Conservation (phyloP, 1,140 invertebrate species). For the Brachionus sp. region DNA sequence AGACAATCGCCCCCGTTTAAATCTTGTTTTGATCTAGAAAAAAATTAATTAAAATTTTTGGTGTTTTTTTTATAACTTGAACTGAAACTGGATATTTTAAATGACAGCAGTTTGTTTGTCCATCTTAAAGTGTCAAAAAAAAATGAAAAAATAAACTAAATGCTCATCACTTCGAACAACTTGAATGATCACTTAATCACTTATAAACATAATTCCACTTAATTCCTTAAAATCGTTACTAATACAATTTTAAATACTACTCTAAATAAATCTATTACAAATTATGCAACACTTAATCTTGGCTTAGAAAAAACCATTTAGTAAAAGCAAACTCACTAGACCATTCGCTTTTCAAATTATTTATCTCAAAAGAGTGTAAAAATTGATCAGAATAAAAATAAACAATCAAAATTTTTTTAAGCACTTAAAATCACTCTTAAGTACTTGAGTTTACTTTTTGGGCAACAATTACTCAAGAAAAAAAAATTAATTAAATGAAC, state of each 20-base stretch:
- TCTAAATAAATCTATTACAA: background rate
- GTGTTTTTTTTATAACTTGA: background rate
- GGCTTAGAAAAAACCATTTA: background rate
- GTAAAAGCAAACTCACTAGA: background rate
- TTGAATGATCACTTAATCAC: slow-evolving; percentile 8
- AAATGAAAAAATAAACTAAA: background rate
- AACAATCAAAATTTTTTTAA: background rate
- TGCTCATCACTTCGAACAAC: background rate
- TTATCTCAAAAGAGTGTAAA: background rate
- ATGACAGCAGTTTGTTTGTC: background rate
- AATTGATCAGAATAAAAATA: background rate
- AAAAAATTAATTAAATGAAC: background rate
- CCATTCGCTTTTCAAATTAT: background rate
- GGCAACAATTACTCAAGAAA: background rate
- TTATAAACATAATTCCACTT: slow-evolving; percentile 5
- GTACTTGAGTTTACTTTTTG: background rate
- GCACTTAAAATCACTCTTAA: background rate
- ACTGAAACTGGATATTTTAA: background rate
- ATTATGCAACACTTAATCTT: slow-evolving; percentile 3
- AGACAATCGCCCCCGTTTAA: background rate
- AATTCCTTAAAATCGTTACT: background rate
- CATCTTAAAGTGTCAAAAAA: background rate
- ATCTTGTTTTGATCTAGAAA: slow-evolving; percentile 3
- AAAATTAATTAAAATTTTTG: background rate
- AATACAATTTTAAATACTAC: slow-evolving; percentile 5